These are phyloP conservation scores for Adelges cooleyi DNA, from an alignment of 1,140 invertebrate genomes.

Conservation along the genomic window DNA sequence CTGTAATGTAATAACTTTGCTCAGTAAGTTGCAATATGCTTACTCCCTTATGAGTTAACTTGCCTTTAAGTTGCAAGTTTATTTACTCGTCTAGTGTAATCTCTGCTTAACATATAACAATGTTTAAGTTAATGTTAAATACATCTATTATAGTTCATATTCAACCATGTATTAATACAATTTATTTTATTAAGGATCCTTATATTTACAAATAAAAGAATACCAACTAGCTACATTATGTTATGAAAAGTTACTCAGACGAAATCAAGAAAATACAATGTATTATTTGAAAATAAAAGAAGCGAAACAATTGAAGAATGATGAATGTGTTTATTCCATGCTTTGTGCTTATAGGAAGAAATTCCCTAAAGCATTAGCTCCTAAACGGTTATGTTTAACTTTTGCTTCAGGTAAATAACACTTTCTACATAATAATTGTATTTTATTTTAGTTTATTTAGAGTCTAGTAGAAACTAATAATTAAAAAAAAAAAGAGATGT, in stretches of 20 bases:
- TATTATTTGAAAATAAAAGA: constrained; percentile 86
- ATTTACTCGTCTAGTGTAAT: no score
- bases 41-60: no score
- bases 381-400: constrained; percentile 72
- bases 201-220: constrained; percentile 55
- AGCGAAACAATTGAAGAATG: constrained; percentile 56
- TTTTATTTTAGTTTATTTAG: no score
- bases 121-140: not conserved
- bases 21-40: no score
- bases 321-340: constrained; percentile 66
- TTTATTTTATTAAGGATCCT: constrained; percentile 38
- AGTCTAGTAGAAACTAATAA: no score
- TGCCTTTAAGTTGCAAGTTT: no score
- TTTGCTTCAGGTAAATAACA: constrained; percentile 53
- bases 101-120: no score
- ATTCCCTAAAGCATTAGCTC: constrained; percentile 76
- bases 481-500: not conserved
- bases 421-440: not conserved
- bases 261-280: constrained; percentile 90
- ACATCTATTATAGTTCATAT: not conserved
- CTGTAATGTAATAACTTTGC: no score
- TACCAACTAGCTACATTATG: constrained; percentile 65
- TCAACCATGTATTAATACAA: constrained; percentile 19
- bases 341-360: constrained; percentile 64
- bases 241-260: constrained; percentile 71